Evolutionary conservation across 2,888 invertebrate genomes (phyloP), one percentile per base, ranked within the genome.

Genomic region (Litoditis marina): DNA sequence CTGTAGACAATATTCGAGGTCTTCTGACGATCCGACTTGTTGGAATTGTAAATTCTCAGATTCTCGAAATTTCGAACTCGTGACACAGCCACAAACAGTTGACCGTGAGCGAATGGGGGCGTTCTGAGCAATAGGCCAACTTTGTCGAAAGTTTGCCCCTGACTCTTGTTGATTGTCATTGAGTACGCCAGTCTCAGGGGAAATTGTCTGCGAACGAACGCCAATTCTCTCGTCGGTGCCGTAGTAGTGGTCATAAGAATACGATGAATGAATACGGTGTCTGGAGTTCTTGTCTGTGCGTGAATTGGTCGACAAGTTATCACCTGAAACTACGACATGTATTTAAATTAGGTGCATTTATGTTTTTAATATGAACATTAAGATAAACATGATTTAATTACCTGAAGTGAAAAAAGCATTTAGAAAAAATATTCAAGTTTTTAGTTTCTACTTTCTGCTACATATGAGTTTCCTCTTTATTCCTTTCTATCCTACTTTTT

Each of bases 141-240:
- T 32, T 44, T 31, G 19, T 60, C 30, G 2, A 77, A 47, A 13
- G 73, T 76, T 13, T 44, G 81, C 1, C 83, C 82, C 56, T 82
- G 82, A 3, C 80, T 71, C 61, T 83, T 81, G 54, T 80, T 82
- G n/a, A 78, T 73, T 0, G 79, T 79, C 63, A 76, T 74, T 11
- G 74, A 78, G 67, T 73, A 83, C 16, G 78, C 77, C 2, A 77
- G 46, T 25, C 71, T 69, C 0, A 83, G 34, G 8, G 77, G 77
- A 47, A 72, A 77, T 57, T 77, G 77, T 8, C 64, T 42, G 22
- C 73, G 66, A 44, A 16, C n/a, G 51, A 73, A 64, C 2, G 44
- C 34, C 16, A 32, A 36, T 11, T 30, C 49, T 8, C 58, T 16
- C 5, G 22, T 46, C 11, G 52, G 6, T 6, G 51, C 53, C 13